Evolutionary conservation across 2,113 vertebrate genomes (phyloP), one percentile per base, ranked within the genome.

Genomic region (Indicator maculatus): DNA sequence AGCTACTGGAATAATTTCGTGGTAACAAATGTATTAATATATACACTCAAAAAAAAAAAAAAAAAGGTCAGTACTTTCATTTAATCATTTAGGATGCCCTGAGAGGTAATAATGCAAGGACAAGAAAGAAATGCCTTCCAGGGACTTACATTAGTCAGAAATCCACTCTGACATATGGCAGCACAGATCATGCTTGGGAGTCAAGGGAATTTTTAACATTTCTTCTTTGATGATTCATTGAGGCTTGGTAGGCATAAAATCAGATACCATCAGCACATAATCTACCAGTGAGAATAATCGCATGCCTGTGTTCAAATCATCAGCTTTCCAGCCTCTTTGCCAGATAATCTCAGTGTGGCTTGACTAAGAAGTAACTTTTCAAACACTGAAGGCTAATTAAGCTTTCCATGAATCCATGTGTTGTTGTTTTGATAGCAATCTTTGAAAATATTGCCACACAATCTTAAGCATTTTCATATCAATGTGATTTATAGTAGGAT

Each of bases 201-300:
- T 11, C 85, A 87, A 85, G 78, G 63, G 87, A 87, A 91, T 95
- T 93, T 93, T 87, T 93, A 89, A 61, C 47, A 84, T 82, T 92
- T 92, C 63, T 89, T 69, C 75, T 95, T 83, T 82, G 81, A 93
- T 75, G 74, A 79, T 89, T 91, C 63, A 87, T 63, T 72, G 61
- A 28, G 47, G n/a, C 20, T 93, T 69, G 66, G 44, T 67, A 93
- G 66, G 74, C 71, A 79, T 89, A 58, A 87, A 92, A 90, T 65
- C 95, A 87, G 77, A 93, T 36, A 65, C 44, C 74, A 82, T 75
- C 77, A 90, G 66, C 39, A 70, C 73, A 73, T 93, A 84, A 84
- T 78, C 83, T 88, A 78, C 69, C 39, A 73, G 73, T 53, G 77
- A 94, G 83, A 92, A 65, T 91, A 95, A 89, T 27, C 79, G 50